A percentile compares a stretch with the other conserved stretches of the same genome.
Conservation (phyloP, 2,797 vertebrate genomes). For the Smutsia gigantea region DNA sequence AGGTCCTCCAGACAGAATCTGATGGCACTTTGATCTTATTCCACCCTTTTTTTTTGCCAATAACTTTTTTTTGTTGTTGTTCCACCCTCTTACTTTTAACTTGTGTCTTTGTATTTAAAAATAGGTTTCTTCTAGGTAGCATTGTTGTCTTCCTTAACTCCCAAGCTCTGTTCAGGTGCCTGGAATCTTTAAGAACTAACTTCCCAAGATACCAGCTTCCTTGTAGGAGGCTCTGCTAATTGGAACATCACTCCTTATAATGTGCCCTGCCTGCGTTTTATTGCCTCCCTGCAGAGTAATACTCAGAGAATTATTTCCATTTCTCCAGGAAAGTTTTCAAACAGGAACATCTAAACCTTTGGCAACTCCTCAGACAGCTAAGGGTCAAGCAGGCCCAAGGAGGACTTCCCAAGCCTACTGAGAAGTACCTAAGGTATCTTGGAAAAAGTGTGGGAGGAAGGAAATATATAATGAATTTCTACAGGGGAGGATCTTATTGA, state of each 20-base stretch:
- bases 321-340: neutral
- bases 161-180: neutral
- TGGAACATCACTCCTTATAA: neutral
- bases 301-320: constrained; percentile 24
- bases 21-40: neutral
- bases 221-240: constrained; percentile 26
- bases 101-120: neutral
- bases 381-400: neutral
- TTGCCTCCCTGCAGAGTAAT: neutral
- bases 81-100: neutral
- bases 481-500: constrained; percentile 25
- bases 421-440: neutral
- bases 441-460: neutral
- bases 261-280: neutral
- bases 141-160: constrained; percentile 3
- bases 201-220: neutral
- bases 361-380: neutral
- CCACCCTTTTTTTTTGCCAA: too few species aligned
- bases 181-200: neutral
- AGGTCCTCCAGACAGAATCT: neutral
- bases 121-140: neutral
- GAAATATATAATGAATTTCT: constrained; percentile 33
- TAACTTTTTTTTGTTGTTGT: too few species aligned
- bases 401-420: constrained; percentile 14
- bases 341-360: neutral